Percentiles rank a stretch among this genome's conserved stretches.
Evolutionary conservation across 2,797 vertebrate genomes (phyloP).

Genomic region (Kryptolebias ocellatus): DNA sequence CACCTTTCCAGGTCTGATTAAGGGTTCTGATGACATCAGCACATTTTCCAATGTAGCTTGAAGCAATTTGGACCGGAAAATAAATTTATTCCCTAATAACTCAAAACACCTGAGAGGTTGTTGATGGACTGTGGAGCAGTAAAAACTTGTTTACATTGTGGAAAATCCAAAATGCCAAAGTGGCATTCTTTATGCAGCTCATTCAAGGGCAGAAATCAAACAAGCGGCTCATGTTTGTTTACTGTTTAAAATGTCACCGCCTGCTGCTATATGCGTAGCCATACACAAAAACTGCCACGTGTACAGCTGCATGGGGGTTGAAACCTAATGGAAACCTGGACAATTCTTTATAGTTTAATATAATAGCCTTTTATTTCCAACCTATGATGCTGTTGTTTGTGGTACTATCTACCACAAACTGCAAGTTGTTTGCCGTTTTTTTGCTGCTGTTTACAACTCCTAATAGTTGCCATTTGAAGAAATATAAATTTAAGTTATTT

Average conservation of each 20-base stretch:
- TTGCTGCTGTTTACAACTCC: too few relatives aligned
- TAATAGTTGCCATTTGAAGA: too few relatives aligned
- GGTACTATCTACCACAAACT: background rate
- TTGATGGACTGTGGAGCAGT: background rate
- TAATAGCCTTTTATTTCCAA: too few relatives aligned
- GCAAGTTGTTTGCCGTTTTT: too few relatives aligned
- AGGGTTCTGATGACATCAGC: slow-evolving; percentile 7
- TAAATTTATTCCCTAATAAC: slow-evolving; percentile 9
- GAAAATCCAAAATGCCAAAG: slow-evolving; percentile 35
- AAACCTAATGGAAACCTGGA: slow-evolving; percentile 10
- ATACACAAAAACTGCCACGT: slow-evolving; percentile 13
- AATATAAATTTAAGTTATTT: too few relatives aligned
- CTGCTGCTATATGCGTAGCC: slow-evolving; percentile 17
- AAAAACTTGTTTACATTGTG: slow-evolving; percentile 25
- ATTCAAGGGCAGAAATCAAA: slow-evolving; percentile 28
- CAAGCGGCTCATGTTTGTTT: slow-evolving; percentile 40
- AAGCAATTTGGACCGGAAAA: slow-evolving; percentile 4
- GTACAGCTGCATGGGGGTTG: background rate
- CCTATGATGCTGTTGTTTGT: background rate
- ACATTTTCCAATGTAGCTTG: background rate
- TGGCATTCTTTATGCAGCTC: slow-evolving; percentile 18
- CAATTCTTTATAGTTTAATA: background rate
- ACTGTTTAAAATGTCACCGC: slow-evolving; percentile 55
- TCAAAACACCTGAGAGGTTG: slow-evolving; percentile 13
- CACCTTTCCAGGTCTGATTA: background rate